Conservation (phyloP, 2,888 invertebrate genomes). For the Anoplius nigerrimus region DNA sequence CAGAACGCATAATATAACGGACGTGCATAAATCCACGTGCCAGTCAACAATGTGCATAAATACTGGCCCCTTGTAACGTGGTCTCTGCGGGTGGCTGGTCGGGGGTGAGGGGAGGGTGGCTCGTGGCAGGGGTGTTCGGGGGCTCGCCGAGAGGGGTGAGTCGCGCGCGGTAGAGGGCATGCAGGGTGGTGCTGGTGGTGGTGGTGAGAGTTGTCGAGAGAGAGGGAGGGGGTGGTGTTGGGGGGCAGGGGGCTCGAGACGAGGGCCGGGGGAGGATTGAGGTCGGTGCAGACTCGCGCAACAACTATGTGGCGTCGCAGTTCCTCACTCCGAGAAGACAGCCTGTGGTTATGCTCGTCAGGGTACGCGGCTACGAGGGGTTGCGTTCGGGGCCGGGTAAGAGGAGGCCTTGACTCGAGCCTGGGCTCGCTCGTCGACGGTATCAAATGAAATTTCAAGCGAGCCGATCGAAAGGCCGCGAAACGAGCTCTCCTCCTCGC, state of each 20-base stretch:
- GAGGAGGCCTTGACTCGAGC: slow-evolving; percentile 18
- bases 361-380: slow-evolving; percentile 25
- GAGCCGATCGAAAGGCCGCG: slow-evolving; percentile 26
- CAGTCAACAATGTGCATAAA: slow-evolving; percentile 76
- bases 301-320: slow-evolving; percentile 67
- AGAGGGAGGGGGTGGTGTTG: slow-evolving; percentile 39
- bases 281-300: slow-evolving; percentile 51
- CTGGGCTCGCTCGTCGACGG: slow-evolving; percentile 10
- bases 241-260: slow-evolving; percentile 38
- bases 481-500: slow-evolving; percentile 24
- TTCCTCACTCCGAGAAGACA: slow-evolving; percentile 68
- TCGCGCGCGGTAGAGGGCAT: neutral
- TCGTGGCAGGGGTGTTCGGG: slow-evolving; percentile 22
- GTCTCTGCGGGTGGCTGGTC: slow-evolving; percentile 56
- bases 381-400: too few species aligned
- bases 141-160: neutral
- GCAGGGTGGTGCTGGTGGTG: slow-evolving; percentile 35
- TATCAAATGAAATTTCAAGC: slow-evolving; percentile 47
- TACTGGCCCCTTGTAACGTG: slow-evolving; percentile 72
- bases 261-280: slow-evolving; percentile 29
- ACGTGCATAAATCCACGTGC: slow-evolving; percentile 74
- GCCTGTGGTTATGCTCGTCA: slow-evolving; percentile 68
- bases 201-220: slow-evolving; percentile 31
- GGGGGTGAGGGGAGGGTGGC: slow-evolving; percentile 27
- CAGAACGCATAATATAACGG: slow-evolving; percentile 74